Conservation (phyloP, 2,113 vertebrate species). For the Rhegmatorhina hoffmannsi region DNA sequence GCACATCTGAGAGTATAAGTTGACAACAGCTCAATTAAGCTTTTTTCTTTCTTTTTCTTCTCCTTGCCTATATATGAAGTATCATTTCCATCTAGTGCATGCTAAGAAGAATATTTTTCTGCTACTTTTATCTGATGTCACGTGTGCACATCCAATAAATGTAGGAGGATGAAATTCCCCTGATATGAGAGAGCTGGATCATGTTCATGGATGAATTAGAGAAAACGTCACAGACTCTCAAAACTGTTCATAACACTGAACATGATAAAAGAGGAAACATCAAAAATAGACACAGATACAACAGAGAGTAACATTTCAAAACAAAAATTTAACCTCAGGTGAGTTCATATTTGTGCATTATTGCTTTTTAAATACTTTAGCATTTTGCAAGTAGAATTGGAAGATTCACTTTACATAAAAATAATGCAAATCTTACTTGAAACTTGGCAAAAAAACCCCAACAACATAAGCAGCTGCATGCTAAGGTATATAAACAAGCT, state of each 20-base stretch:
- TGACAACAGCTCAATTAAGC: not conserved
- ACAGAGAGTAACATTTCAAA: not conserved
- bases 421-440: not conserved
- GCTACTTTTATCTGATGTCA: not conserved
- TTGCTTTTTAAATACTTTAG: not conserved
- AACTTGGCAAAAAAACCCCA: not conserved
- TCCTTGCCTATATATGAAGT: not conserved
- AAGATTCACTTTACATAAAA: not conserved
- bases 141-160: accelerated
- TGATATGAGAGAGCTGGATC: not conserved
- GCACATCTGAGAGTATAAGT: not conserved
- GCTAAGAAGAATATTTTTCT: not conserved
- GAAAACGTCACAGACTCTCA: not conserved
- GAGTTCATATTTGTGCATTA: not conserved
- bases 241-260: not conserved
- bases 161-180: not conserved
- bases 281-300: not conserved
- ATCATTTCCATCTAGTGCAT: not conserved
- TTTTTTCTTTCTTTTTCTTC: not conserved
- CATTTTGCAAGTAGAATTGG: not conserved
- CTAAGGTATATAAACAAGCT: not conserved
- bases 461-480: not conserved
- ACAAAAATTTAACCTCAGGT: not conserved
- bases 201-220: not conserved
- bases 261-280: not conserved